phyloP scores from a whole-genome alignment of 2,113 vertebrate genomes.

The rat (Rattus norvegicus) region DNA sequence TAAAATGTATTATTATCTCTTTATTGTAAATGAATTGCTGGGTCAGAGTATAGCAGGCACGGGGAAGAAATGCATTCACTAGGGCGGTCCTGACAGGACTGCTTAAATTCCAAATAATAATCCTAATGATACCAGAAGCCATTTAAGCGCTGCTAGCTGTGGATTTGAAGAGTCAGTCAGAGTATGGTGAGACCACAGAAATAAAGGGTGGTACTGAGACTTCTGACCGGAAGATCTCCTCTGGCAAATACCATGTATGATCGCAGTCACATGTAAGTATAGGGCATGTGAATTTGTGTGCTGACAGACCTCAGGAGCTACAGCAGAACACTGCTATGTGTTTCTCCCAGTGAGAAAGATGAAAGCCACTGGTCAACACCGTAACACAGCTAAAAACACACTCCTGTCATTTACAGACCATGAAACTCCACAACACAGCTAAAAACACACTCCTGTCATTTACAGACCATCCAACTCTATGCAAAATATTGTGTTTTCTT shows the following conservation, averaged over 20 bases:
- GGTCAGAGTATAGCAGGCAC: not conserved
- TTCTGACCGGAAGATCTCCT: not conserved
- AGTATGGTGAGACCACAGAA: not conserved
- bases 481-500: not conserved
- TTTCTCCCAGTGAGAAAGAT: not conserved
- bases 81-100: not conserved
- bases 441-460: slow-evolving; percentile 32
- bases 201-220: not conserved
- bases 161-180: not conserved
- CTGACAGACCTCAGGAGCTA: not conserved
- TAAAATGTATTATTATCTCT: slow-evolving; percentile 61
- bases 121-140: slow-evolving; percentile 27
- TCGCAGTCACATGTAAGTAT: not conserved
- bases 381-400: slow-evolving; percentile 42
- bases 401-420: not conserved
- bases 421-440: not conserved
- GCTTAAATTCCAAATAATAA: slow-evolving; percentile 24
- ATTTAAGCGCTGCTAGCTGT: not conserved
- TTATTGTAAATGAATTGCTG: slow-evolving; percentile 58
- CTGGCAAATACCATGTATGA: not conserved
- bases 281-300: accelerated
- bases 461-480: not conserved
- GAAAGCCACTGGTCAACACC: not conserved
- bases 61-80: slow-evolving; percentile 15
- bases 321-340: not conserved